Percentiles rank a stretch among this genome's conserved stretches.
These are phyloP conservation scores for Donacobius atricapilla DNA, from an alignment of 2,113 vertebrate genomes.

Conservation along the genomic window DNA sequence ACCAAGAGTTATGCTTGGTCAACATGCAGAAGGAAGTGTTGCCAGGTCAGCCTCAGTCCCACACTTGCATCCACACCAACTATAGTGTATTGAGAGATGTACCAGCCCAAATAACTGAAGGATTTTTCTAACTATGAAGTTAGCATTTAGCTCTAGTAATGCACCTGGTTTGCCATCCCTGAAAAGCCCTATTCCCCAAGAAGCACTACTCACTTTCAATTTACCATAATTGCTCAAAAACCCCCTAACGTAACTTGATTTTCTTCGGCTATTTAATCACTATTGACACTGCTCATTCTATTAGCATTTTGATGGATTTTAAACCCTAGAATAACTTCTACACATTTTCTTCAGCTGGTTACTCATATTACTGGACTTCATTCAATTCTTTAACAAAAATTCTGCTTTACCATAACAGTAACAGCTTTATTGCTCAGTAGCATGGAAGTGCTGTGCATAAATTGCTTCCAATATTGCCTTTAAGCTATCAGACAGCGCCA, in stretches of 20 bases:
- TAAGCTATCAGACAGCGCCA: background rate
- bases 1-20: background rate
- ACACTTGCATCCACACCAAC: accelerated
- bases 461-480: conserved; percentile 23
- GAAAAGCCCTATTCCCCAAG: background rate
- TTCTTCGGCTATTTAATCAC: conserved; percentile 8
- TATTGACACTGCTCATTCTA: background rate
- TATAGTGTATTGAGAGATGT: background rate
- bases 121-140: background rate
- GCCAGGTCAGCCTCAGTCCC: background rate
- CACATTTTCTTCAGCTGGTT: background rate
- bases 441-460: background rate
- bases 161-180: background rate
- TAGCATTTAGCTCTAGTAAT: background rate
- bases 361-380: background rate
- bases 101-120: background rate
- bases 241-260: background rate
- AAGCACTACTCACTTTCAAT: conserved; percentile 2
- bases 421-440: background rate
- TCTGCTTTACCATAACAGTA: background rate
- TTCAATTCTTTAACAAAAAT: background rate
- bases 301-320: conserved; percentile 17
- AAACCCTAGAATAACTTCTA: background rate
- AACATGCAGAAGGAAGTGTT: background rate
- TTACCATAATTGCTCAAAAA: background rate